Base-by-base conservation (phyloP, 2,113 vertebrate genomes). In the Macrotus californicus region DNA sequence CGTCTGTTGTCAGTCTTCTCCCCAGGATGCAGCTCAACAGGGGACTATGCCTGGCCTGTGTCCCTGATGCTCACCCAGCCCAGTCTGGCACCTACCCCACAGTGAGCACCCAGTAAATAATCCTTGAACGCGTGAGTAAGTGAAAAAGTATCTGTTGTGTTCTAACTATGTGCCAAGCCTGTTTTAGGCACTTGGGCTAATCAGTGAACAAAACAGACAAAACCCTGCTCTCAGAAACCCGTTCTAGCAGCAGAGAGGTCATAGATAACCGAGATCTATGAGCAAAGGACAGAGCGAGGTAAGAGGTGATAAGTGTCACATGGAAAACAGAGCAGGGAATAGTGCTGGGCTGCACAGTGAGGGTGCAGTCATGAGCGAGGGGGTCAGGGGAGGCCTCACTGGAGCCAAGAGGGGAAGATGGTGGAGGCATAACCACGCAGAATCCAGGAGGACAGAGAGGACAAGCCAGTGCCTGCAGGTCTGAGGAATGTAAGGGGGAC, bases 311-410 rank as follows among this genome's bases (percentile, higher is more conserved):
- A 80, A 34, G 36, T 18, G 36, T 43, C 61, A 3, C 0, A 5
- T 16, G 70, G 88, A 34, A 70, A 39, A 39, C 26, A n/a, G 34
- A 79, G 64, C 3, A 56, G 36, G 66, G 59, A 64, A 11, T 4
- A 13, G 46, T 39, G 43, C 6, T 56, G 73, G 61, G 46, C 3
- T 34, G 41, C 34, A 24, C 39, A 22, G 50, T 1, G 6, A 52
- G 50, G 21, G 18, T 0, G 4, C 13, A 2, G 5, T 26, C 6
- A 2, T 64, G 79, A 77, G 52, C 19, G 12, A 1, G 13, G 34
- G 46, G 64, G 64, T 41, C 52, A 54, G 52, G 3, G 19, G 15
- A 24, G 70, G 79, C 34, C 64, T 88, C 79, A 1, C 4, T n/a
- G 61, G 79, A 26, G n/a, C 34, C 50, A 16, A 87, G 39, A 24